These are phyloP conservation scores for Azorinus chamasolen DNA, from an alignment of 2,888 invertebrate species.

Conservation along the genomic window DNA sequence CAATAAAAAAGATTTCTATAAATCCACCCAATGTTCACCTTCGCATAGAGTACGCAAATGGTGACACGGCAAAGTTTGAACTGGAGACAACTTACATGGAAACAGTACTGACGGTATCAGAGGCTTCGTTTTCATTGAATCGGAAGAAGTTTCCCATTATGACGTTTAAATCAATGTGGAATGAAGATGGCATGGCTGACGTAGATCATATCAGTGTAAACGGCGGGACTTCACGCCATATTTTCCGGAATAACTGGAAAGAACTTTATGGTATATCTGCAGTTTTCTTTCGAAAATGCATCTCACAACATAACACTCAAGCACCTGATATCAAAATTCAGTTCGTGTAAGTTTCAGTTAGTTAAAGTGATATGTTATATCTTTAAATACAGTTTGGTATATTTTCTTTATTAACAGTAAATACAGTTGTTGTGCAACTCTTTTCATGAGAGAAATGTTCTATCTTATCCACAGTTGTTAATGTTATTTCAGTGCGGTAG, in stretches of 20 bases:
- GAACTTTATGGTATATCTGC: conserved; percentile 66
- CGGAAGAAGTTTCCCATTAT: conserved; percentile 58
- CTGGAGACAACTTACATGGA: conserved; percentile 39
- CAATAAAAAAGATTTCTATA: conserved; percentile 56
- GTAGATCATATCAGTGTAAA: conserved; percentile 72
- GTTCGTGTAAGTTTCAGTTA: conserved; percentile 15
- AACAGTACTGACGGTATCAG: conserved; percentile 52
- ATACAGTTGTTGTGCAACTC: too few relatives aligned
- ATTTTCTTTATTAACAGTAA: too few relatives aligned
- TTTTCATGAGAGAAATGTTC: too few relatives aligned
- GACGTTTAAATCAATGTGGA: conserved; percentile 72
- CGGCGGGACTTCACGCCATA: conserved; percentile 57
- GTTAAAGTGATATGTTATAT: too few relatives aligned
- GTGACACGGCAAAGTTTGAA: conserved; percentile 46
- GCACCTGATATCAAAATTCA: conserved; percentile 64
- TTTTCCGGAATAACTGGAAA: conserved; percentile 56
- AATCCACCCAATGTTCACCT: conserved; percentile 44
- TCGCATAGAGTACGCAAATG: conserved; percentile 53
- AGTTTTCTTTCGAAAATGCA: conserved; percentile 70
- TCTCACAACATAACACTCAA: conserved; percentile 70
- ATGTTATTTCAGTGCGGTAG: too few relatives aligned
- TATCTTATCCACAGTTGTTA: too few relatives aligned
- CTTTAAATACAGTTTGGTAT: too few relatives aligned
- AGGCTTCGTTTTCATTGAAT: conserved; percentile 42
- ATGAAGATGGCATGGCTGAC: conserved; percentile 71